These are phyloP conservation scores for Clepsis dumicolana DNA, from an alignment of 2,888 invertebrate genomes.

Conservation along the genomic window DNA sequence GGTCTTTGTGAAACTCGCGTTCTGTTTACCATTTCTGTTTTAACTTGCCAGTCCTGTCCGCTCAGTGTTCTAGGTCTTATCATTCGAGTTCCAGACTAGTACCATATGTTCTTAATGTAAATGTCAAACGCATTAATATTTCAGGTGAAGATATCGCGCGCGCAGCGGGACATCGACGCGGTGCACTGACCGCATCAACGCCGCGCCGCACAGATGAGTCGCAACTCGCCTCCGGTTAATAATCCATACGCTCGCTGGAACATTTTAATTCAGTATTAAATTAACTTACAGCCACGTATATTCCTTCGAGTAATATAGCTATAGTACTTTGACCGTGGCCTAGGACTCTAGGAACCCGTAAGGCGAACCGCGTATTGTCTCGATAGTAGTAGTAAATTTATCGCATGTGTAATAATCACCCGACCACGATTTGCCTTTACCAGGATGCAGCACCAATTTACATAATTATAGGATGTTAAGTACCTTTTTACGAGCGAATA, in stretches of 20 bases:
- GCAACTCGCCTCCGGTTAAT: constrained; percentile 2
- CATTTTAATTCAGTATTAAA: constrained; percentile 58
- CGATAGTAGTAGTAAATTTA: constrained; percentile 20
- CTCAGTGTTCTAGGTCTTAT: neutral
- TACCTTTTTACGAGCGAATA: constrained; percentile 60
- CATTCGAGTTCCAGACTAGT: neutral
- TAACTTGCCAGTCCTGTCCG: neutral
- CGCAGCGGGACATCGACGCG: constrained; percentile 97
- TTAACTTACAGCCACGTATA: constrained; percentile 35
- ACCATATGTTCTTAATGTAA: constrained; percentile 5
- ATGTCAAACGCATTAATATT: constrained; percentile 47
- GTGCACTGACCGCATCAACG: constrained; percentile 81
- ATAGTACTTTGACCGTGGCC: constrained; percentile 25
- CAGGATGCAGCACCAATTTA: constrained; percentile 69
- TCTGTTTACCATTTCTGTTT: neutral
- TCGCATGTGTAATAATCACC: constrained; percentile 12
- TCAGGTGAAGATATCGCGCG: constrained; percentile 96
- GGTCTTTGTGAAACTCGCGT: too few relatives aligned
- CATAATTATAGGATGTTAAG: constrained; percentile 56
- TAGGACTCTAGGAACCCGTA: constrained; percentile 8
- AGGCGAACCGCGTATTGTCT: constrained; percentile 3
- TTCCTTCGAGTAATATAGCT: neutral
- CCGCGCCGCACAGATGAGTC: neutral
- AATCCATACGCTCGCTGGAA: constrained; percentile 5
- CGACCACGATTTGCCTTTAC: constrained; percentile 61